phyloP scores from a whole-genome alignment of 2,888 invertebrate genomes.

The Malthinus flaveolus region DNA sequence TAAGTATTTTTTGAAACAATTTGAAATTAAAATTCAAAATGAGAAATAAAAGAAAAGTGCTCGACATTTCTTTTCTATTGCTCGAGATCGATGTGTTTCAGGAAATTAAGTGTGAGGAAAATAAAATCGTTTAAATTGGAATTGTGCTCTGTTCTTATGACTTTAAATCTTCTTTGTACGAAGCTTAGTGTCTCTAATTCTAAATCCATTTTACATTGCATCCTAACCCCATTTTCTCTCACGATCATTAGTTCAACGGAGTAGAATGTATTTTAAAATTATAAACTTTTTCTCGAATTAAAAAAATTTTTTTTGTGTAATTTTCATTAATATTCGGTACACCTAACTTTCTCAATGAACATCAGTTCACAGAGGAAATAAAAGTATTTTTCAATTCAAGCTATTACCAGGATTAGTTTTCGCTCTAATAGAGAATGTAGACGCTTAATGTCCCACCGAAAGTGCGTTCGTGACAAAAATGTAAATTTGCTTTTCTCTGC shows the following conservation, averaged over 20 bases:
- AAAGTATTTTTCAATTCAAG: slow-evolving; percentile 18
- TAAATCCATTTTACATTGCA: slow-evolving; percentile 25
- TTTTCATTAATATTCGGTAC: slow-evolving; percentile 7
- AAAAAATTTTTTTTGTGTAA: neutral
- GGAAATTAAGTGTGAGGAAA: slow-evolving; percentile 8
- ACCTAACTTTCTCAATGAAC: slow-evolving; percentile 3
- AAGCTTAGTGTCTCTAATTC: slow-evolving; percentile 19
- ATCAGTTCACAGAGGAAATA: slow-evolving; percentile 10
- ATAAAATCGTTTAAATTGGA: slow-evolving; percentile 20
- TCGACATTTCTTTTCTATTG: neutral
- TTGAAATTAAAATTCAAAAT: too few species aligned
- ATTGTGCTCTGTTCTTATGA: slow-evolving; percentile 20
- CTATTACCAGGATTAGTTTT: slow-evolving; percentile 18
- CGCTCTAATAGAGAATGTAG: slow-evolving; percentile 17
- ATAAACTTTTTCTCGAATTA: neutral
- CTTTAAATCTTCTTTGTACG: slow-evolving; percentile 18
- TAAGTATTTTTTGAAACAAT: too few species aligned
- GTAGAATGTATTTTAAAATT: slow-evolving; percentile 1
- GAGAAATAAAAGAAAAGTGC: too few species aligned
- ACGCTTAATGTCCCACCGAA: slow-evolving; percentile 13
- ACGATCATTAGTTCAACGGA: slow-evolving; percentile 17
- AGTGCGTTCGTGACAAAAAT: slow-evolving; percentile 21
- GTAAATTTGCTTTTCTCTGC: slow-evolving; percentile 18
- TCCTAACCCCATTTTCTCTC: slow-evolving; percentile 8
- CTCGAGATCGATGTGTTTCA: slow-evolving; percentile 1